Evolutionary conservation across 1,140 invertebrate genomes (phyloP).

Genomic region (Scaptodrosophila lebanonensis): DNA sequence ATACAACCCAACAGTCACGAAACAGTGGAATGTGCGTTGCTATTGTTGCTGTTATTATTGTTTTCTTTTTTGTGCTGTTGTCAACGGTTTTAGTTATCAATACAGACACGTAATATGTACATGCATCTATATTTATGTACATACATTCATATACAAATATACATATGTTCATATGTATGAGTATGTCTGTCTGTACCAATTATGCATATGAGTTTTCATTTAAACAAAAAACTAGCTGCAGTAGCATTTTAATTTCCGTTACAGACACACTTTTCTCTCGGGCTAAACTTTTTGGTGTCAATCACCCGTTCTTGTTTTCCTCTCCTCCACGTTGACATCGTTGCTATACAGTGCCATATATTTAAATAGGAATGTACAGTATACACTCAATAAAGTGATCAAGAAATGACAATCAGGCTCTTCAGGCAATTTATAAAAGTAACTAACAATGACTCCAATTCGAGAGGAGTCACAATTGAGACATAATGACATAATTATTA

Average conservation of each 20-base stretch:
- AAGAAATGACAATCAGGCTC: no score
- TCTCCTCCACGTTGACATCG: no score
- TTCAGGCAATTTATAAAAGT: no score
- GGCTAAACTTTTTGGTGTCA: slow-evolving; percentile 31
- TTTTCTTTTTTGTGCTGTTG: slow-evolving; percentile 35
- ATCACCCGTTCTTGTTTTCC: slow-evolving; percentile 57
- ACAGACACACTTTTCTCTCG: slow-evolving; percentile 47
- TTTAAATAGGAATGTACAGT: no score
- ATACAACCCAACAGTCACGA: slow-evolving; percentile 20
- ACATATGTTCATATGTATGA: slow-evolving; percentile 5
- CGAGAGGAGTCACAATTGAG: no score
- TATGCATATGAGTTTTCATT: not conserved
- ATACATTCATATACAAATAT: slow-evolving; percentile 7
- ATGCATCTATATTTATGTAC: not conserved
- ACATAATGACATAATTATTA: no score
- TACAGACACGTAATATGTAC: slow-evolving; percentile 6
- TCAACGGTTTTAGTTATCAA: slow-evolving; percentile 64
- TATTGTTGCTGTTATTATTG: slow-evolving; percentile 24
- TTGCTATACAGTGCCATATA: no score
- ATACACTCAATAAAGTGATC: no score
- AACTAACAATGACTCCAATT: no score
- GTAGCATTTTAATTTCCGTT: slow-evolving; percentile 42
- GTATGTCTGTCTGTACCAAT: slow-evolving; percentile 5
- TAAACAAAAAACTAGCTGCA: not conserved
- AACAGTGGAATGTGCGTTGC: slow-evolving; percentile 41